These are phyloP conservation scores for Aurelia aurita DNA, from an alignment of 30 jellyfish, hydroid and myxozoan species.

Conservation along the genomic window DNA sequence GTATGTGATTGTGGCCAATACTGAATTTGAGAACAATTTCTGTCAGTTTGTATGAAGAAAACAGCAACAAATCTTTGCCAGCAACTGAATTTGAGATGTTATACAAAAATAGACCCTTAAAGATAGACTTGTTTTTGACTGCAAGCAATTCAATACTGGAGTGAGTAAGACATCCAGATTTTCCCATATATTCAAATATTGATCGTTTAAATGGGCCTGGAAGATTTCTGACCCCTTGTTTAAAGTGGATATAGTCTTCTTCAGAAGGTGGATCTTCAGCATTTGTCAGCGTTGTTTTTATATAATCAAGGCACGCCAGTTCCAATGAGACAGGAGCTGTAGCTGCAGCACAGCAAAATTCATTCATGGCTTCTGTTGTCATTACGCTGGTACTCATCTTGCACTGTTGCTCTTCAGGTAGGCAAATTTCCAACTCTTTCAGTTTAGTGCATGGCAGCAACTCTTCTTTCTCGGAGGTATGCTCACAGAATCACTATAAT, in stretches of 20 bases:
- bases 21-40: constrained; percentile 47
- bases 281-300: neutral
- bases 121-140: neutral
- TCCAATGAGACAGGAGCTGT: constrained; percentile 31
- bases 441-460: too few species aligned
- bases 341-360: too few species aligned
- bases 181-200: constrained; percentile 44
- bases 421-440: too few species aligned
- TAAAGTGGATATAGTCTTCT: too few species aligned
- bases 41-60: constrained; percentile 15
- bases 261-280: too few species aligned
- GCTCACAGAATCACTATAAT: too few species aligned
- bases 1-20: neutral
- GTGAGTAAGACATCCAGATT: constrained; percentile 40
- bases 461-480: too few species aligned
- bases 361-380: too few species aligned
- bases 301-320: constrained; percentile 23
- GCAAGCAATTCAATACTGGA: constrained; percentile 18
- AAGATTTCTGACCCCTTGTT: neutral
- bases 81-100: constrained; percentile 12
- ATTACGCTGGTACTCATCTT: too few species aligned
- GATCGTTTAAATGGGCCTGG: constrained; percentile 42
- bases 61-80: constrained; percentile 11
- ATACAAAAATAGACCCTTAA: constrained; percentile 39
- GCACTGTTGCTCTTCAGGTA: too few species aligned